phyloP scores from a whole-genome alignment of 1,140 invertebrate species.

The Globodera ellingtonae region DNA sequence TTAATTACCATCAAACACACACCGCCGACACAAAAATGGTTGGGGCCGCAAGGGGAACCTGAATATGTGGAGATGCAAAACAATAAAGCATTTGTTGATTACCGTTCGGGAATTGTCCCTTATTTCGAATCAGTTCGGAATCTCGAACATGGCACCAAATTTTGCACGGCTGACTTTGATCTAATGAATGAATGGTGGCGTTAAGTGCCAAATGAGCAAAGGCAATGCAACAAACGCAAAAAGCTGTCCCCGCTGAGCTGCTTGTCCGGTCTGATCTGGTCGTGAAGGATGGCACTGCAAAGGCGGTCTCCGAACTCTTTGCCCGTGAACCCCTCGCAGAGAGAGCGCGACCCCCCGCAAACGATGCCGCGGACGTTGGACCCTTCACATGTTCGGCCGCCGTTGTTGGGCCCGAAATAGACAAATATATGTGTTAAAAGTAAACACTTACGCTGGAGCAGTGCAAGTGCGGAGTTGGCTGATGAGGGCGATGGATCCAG shows the following conservation, averaged over 20 bases:
- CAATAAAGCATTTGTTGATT: neutral
- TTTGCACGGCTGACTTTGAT: conserved; percentile 64
- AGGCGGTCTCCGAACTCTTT: conserved; percentile 61
- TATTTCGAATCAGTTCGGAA: conserved; percentile 64
- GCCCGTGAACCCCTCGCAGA: conserved; percentile 55
- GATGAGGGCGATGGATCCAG: conserved; percentile 59
- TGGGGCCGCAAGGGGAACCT: conserved; percentile 58
- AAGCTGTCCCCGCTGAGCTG: conserved; percentile 61
- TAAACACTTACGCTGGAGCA: conserved; percentile 56
- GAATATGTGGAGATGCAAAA: neutral
- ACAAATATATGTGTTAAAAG: neutral
- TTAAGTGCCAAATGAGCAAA: neutral
- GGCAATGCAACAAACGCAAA: conserved; percentile 45
- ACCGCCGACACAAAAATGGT: conserved; percentile 60
- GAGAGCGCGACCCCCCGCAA: conserved; percentile 48
- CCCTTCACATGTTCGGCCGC: conserved; percentile 53
- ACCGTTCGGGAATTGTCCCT: conserved; percentile 64
- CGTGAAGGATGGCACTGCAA: conserved; percentile 58
- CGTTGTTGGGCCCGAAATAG: conserved; percentile 60
- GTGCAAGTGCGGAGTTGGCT: conserved; percentile 62
- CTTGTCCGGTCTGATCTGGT: conserved; percentile 54
- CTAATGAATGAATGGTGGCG: conserved; percentile 33
- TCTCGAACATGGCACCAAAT: conserved; percentile 63
- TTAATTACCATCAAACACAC: conserved; percentile 44
- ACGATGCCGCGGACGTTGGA: conserved; percentile 56